Conservation (phyloP, 2,888 invertebrate genomes). For the Apamea anceps region DNA sequence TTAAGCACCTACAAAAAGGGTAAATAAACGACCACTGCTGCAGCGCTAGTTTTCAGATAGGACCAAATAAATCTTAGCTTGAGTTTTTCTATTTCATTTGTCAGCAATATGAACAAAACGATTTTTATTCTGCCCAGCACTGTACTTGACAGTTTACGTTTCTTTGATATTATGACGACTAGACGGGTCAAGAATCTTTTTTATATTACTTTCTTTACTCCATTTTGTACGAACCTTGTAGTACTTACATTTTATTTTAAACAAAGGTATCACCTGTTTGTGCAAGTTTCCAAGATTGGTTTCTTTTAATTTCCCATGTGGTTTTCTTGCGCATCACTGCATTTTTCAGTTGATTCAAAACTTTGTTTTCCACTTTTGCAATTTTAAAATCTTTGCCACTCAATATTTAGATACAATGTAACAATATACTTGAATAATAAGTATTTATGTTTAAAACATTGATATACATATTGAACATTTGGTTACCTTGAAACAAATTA, state of each 20-base stretch:
- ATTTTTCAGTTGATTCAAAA: conserved; percentile 26
- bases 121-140: not conserved
- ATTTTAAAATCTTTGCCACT: conserved; percentile 17
- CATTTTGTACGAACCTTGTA: not conserved
- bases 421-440: not conserved
- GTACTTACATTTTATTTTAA: conserved; percentile 3
- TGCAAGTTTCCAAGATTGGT: conserved; percentile 5
- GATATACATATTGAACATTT: not conserved
- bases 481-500: not conserved
- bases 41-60: not conserved
- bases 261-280: not conserved
- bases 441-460: not conserved
- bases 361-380: conserved; percentile 16
- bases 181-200: conserved; percentile 7
- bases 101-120: not conserved
- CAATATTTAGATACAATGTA: not conserved
- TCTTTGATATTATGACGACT: not conserved
- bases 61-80: not conserved
- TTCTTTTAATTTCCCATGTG: conserved; percentile 47
- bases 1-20: not conserved
- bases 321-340: conserved; percentile 18
- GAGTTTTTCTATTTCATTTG: not conserved
- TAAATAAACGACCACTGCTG: too few species aligned
- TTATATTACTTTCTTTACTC: not conserved
- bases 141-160: conserved; percentile 11